Evolutionary conservation across 1,140 invertebrate genomes (phyloP).

Genomic region (Portunus trituberculatus): DNA sequence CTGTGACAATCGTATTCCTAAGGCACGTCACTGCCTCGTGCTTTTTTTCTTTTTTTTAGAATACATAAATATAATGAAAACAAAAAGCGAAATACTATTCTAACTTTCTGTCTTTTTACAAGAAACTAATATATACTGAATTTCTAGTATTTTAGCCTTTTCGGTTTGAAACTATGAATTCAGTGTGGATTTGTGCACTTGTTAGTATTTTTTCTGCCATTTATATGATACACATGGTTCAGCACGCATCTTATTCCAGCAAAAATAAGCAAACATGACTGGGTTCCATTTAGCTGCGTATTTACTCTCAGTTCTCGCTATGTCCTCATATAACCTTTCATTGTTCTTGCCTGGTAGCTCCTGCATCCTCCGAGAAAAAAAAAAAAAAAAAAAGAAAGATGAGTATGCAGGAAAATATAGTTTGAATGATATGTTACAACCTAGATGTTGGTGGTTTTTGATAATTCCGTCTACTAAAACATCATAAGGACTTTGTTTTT

Average conservation of each 20-base stretch:
- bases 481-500: constrained; percentile 40
- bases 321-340: constrained; percentile 78
- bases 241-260: constrained; percentile 67
- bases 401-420: constrained; percentile 68
- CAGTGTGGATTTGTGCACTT: background rate
- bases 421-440: constrained; percentile 71
- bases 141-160: too few relatives aligned
- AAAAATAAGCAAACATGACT: constrained; percentile 77
- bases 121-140: background rate
- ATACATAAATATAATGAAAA: background rate
- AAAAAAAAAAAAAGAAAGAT: constrained; percentile 66
- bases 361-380: constrained; percentile 69
- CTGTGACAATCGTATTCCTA: background rate
- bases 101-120: background rate
- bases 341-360: constrained; percentile 78
- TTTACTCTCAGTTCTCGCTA: constrained; percentile 70
- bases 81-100: background rate
- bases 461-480: constrained; percentile 59
- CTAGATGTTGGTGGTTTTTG: constrained; percentile 51
- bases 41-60: background rate
- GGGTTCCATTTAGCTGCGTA: constrained; percentile 77
- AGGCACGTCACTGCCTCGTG: background rate
- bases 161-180: background rate
- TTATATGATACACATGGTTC: constrained; percentile 30
- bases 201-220: constrained; percentile 40